Conservation (phyloP, 2,113 vertebrate genomes). For the Charina bottae region DNA sequence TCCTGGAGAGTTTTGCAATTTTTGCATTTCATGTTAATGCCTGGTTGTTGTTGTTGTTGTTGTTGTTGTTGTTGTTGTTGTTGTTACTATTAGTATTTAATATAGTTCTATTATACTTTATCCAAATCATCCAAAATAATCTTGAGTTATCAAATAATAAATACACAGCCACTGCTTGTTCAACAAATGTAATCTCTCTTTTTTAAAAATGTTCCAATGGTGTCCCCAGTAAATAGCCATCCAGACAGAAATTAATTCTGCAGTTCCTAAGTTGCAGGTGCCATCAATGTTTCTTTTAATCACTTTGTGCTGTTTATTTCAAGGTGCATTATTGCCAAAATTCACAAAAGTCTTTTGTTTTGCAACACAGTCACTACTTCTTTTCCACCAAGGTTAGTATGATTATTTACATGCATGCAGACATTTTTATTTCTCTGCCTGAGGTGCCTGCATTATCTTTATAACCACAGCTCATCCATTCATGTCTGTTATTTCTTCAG, state of each 20-base stretch:
- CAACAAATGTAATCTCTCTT: neutral
- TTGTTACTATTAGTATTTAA: neutral
- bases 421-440: neutral
- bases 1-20: neutral
- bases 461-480: constrained; percentile 1
- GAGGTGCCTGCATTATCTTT: neutral
- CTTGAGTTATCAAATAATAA: neutral
- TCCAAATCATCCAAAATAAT: neutral
- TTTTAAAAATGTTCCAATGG: neutral
- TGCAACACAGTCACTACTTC: neutral
- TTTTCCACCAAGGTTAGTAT: neutral
- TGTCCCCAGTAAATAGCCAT: neutral
- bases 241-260: neutral
- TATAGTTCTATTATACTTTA: neutral
- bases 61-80: no score
- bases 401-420: neutral
- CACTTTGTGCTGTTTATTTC: neutral
- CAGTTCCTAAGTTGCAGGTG: neutral
- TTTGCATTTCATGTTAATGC: neutral
- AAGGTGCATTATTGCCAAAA: neutral
- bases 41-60: no score
- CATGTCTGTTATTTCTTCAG: neutral
- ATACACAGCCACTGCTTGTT: neutral
- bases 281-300: neutral
- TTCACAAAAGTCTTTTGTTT: neutral